Base-by-base conservation (phyloP, 2,113 vertebrate species). In the Trichomycterus rosablanca region DNA sequence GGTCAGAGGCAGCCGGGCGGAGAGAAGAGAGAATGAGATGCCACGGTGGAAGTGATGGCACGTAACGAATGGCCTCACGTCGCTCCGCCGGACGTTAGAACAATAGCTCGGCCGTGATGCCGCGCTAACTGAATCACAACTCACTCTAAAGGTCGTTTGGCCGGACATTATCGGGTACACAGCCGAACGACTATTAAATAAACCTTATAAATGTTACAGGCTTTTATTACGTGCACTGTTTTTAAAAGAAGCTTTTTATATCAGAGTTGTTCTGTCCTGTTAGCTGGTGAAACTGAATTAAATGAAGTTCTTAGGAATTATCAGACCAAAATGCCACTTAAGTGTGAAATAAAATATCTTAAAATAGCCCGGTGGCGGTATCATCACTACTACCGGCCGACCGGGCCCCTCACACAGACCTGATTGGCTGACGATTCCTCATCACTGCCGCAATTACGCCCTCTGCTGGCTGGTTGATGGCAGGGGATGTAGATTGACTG, bases 1-100 rank as follows among this genome's bases (percentile, higher is more conserved):
- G 87, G 84, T 88, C 86, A 85, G 70, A 61, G 59, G 65, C 67
- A 76, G 66, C 67, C 67, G 65, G 76, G 74, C 79, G 77, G 74
- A 79, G 74, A 80, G 70, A 70, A 40, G 75, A 74, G 81, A 76
- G 85, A 86, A 89, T 89, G 82, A 77, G 72, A 79, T 77, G 81
- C 78, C 80, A 83, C 68, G 67, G 44, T 67, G 37, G 66, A 79
- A 74, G 75, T 58, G 77, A 81, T 75, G 74, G 72, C 59, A 63
- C 79, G 71, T 87, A 77, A 85, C 64, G 69, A 74, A 74, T 77
- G 54, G 74, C 71, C 75, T 80, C 76, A 74, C 61, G 56, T 55
- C 63, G 60, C 52, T 71, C 69, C 57, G 70, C 66, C 63, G 37
- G 44, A 11, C 39, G 45, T 75, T 76, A 35, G 42, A 35, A 71